Base-by-base conservation (phyloP, 2,888 invertebrate genomes). In the Cacoxenus indagator region DNA sequence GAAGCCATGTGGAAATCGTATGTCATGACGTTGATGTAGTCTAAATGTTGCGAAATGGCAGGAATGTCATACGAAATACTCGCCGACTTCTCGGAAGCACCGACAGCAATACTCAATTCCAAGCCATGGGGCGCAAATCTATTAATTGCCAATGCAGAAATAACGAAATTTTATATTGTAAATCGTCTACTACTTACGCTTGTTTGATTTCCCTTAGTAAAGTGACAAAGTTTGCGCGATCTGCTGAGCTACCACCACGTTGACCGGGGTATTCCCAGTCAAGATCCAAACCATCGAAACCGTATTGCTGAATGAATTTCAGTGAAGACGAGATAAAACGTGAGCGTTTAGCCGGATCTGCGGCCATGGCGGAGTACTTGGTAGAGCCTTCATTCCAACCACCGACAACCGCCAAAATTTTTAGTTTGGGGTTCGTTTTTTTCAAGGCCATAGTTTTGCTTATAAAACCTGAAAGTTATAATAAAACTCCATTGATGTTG, bases 371-470 rank as follows among this genome's bases (percentile, higher is more conserved):
- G 1, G 95, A 95, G 87, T 96, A 96, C 84, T 96, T 96, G 1
- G 93, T 94, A 0, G 94, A 94, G 0, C 96, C 96, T 87, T 97
- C 96, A 83, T 95, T 96, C 97, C 97, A 97, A 0, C 97, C 97
- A 9, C 97, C 98, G 66, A 97, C 91, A 1, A 96, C 96, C 4
- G 97, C 90, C 0, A 96, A 87, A 0, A 96, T 93, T 86, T 95
- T 95, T 0, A 85, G 66, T 0, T 77, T 75, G 0, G 82, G 77
- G 67, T 84, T 84, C 2, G 5, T 51, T 2, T 74, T 54, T 68
- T 84, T 85, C 37, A 85, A 55, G 0, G 75, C 81, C 43, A 83
- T 75, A 0, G 78, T 71, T 45, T 77, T 73, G 24, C 68, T 73
- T n/a, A 84, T 80, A 1, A 75, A 73, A 22, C 68, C 84, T 78